Base-by-base conservation (phyloP, 1,140 invertebrate species). In the Orussus abietinus region DNA sequence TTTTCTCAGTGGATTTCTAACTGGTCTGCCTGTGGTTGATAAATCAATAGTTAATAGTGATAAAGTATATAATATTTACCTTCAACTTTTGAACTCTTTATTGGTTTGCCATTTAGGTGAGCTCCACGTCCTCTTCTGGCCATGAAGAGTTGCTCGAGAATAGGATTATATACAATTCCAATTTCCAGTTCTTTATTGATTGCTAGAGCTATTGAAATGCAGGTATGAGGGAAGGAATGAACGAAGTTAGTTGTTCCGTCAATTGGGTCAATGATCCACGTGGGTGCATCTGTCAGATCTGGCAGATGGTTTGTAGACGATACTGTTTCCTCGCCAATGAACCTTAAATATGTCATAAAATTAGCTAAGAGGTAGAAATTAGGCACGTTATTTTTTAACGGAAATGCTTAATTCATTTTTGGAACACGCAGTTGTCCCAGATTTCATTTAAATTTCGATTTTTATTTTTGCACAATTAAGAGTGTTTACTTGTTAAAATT, bases 181-280 rank as follows among this genome's bases (percentile, higher is more conserved):
- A 84, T 74, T 28, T 80, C 75, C 6, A 81, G 58, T 55, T 83
- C 62, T 60, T 85, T 84, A 25, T 88, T 80, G 2, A 87, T 71
- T 11, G 75, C 63, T 15, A 87, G 64, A 7, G 75, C 84, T 17
- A 86, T 77, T 0, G 83, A 85, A 39, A 85, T 82, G 51, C 80
- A 83, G 6, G 77, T 77, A 35, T 82, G 73, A 6, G 79, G 80
- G 45, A 84, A 77, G 17, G 75, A 66, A 55, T 85, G 80, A 4
- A 87, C 81, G 53, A 86, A 88, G 59, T 87, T 88, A 25, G 81
- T 84, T 4, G 85, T 88, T 34, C 84, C 85, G 63, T 86, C 84
- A 30, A 86, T 84, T 12, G 83, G 83, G 72, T 87, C 90, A 45
- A 95, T 89, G 41, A 95, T 90, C 91, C 90, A 95, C 1, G 90